These are phyloP conservation scores for Spisula subtruncata DNA, from an alignment of 2,888 invertebrate genomes.

Conservation along the genomic window DNA sequence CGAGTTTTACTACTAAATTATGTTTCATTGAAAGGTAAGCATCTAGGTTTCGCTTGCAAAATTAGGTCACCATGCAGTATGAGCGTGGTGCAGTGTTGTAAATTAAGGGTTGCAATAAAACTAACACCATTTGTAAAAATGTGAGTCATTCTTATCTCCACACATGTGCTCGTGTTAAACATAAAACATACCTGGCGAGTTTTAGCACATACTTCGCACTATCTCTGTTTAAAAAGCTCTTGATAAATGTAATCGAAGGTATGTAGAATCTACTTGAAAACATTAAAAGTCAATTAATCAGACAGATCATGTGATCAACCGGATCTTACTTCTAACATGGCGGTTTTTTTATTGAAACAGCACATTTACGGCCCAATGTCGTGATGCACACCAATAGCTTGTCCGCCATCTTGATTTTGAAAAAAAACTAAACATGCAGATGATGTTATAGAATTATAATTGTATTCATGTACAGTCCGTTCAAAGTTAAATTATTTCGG, in stretches of 20 bases:
- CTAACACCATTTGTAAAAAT: too few species aligned
- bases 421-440: too few species aligned
- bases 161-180: background rate
- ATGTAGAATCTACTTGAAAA: background rate
- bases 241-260: conserved; percentile 4
- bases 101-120: too few species aligned
- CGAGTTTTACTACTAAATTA: too few species aligned
- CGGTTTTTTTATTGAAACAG: background rate
- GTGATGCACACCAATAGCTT: background rate
- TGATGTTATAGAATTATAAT: too few species aligned
- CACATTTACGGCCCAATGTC: background rate
- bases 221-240: background rate
- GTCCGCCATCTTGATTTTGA: background rate
- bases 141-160: conserved; percentile 2
- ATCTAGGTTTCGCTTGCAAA: too few species aligned
- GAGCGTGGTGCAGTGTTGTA: too few species aligned
- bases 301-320: background rate
- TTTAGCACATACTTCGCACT: background rate
- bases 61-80: too few species aligned
- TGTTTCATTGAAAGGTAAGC: too few species aligned
- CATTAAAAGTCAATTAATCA: conserved; percentile 12
- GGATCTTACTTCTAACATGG: background rate
- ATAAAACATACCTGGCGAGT: background rate
- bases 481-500: too few species aligned
- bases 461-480: too few species aligned